These are phyloP conservation scores for Leptodactylus fallax DNA, from an alignment of 2,797 vertebrate genomes.

Conservation along the genomic window DNA sequence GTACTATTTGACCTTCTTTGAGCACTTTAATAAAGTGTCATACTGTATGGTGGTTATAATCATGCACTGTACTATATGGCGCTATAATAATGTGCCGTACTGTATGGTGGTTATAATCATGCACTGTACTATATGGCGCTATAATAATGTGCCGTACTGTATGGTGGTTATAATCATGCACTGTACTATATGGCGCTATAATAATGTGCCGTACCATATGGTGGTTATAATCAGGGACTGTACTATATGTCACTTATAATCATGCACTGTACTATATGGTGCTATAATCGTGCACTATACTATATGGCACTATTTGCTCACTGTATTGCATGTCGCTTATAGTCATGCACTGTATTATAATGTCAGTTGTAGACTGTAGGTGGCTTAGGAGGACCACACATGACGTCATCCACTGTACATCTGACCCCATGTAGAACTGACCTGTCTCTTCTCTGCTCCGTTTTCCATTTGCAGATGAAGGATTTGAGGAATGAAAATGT, in stretches of 20 bases:
- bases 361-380: not conserved
- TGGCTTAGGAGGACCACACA: too few species aligned
- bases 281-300: not conserved
- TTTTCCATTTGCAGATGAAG: constrained; percentile 82
- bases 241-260: not conserved
- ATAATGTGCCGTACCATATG: not conserved
- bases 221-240: not conserved
- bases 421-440: too few species aligned
- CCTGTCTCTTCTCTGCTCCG: too few species aligned
- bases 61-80: not conserved
- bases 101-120: not conserved
- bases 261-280: too few species aligned
- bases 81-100: not conserved
- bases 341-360: not conserved
- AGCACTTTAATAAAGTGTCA: too few species aligned
- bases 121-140: not conserved
- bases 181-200: not conserved
- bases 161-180: not conserved
- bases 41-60: too few species aligned
- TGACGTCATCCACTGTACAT: too few species aligned
- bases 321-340: not conserved
- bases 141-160: not conserved
- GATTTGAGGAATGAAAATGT: constrained; percentile 89
- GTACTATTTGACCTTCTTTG: too few species aligned
- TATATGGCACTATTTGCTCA: not conserved